Conservation (phyloP, 30 jellyfish, hydroid and myxozoan species). For the Hydra vulgaris region DNA sequence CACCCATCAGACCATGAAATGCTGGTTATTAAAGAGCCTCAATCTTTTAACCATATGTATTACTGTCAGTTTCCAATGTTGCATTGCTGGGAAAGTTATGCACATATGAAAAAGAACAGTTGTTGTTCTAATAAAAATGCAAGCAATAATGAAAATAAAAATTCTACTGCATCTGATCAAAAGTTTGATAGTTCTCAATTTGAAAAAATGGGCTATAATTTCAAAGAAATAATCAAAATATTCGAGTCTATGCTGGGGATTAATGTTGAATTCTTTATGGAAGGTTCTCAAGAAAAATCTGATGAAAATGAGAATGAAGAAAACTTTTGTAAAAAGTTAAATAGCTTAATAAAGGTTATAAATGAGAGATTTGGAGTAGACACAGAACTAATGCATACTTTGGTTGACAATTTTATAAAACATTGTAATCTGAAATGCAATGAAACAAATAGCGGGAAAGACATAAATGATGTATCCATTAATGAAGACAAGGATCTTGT, state of each 20-base stretch:
- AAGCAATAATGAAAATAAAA: background rate
- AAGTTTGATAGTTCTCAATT: background rate
- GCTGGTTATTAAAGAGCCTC: conserved; percentile 74
- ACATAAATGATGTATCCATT: background rate
- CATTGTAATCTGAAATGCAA: background rate
- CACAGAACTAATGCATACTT: background rate
- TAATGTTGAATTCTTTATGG: background rate
- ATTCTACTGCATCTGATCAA: background rate
- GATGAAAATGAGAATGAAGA: background rate
- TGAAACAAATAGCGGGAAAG: background rate
- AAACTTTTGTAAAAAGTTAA: background rate
- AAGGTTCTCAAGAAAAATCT: background rate
- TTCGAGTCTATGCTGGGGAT: background rate
- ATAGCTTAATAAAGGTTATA: background rate
- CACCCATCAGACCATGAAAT: conserved; percentile 88
- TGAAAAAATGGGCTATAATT: background rate
- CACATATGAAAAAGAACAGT: background rate
- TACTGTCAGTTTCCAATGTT: conserved; percentile 19
- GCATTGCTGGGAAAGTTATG: background rate
- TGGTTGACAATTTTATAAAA: background rate
- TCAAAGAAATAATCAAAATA: background rate
- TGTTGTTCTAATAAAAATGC: background rate
- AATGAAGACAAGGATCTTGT: background rate
- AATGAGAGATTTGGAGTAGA: conserved; percentile 13
- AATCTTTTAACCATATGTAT: conserved; percentile 2